Percentiles rank a stretch among this genome's conserved stretches.
Evolutionary conservation across 2,113 vertebrate genomes (phyloP).

Genomic region (Cervus canadensis): DNA sequence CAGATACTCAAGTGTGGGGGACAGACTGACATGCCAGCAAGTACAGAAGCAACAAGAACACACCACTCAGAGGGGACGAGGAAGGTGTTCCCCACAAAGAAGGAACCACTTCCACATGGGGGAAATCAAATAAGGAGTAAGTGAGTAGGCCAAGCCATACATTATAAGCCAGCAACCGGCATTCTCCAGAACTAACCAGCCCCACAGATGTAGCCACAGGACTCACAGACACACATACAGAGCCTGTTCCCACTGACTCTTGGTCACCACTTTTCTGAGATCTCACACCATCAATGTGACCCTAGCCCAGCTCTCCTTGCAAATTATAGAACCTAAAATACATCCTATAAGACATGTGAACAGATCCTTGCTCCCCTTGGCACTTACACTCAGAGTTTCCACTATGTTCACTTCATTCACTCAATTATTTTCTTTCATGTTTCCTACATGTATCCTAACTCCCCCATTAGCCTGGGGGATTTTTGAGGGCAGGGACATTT

Average conservation of each 20-base stretch:
- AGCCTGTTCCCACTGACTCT: constrained; percentile 17
- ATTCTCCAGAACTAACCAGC: constrained; percentile 53
- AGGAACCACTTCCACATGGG: constrained; percentile 47
- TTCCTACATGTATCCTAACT: not conserved
- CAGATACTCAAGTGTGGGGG: constrained; percentile 32
- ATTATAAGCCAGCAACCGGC: constrained; percentile 59
- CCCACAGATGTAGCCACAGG: constrained; percentile 53
- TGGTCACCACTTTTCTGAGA: not conserved
- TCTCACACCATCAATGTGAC: not conserved
- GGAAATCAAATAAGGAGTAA: constrained; percentile 47
- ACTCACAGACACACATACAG: constrained; percentile 39
- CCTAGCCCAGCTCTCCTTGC: not conserved
- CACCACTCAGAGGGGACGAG: constrained; percentile 33
- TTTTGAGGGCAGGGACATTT: not conserved
- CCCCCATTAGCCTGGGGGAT: not conserved
- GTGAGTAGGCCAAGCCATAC: constrained; percentile 70
- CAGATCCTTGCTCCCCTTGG: not conserved
- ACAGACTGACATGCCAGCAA: constrained; percentile 60
- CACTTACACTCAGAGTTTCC: constrained; percentile 18
- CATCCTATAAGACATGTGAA: not conserved
- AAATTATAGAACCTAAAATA: constrained; percentile 24
- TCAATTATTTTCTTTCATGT: not conserved
- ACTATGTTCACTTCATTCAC: constrained; percentile 5
- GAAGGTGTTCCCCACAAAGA: constrained; percentile 7
- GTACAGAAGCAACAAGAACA: constrained; percentile 67